Evolutionary conservation across 92 coral and sea anemone genomes (phyloP).

Genomic region (Palythoa heliodiscus): DNA sequence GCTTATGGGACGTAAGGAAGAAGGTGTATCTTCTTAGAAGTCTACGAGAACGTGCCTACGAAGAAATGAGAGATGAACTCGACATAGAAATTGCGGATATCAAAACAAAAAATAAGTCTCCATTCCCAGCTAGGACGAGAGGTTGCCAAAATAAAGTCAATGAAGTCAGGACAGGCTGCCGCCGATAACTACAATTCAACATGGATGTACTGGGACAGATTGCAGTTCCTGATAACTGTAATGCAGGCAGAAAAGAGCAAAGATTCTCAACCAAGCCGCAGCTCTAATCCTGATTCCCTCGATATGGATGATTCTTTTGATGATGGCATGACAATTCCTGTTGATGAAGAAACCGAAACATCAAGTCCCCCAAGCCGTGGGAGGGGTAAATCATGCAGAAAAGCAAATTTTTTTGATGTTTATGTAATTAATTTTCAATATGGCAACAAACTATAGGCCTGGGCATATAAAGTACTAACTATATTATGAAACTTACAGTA

Average conservation of each 20-base stretch:
- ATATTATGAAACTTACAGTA: constrained; percentile 14
- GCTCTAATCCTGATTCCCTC: constrained; percentile 44
- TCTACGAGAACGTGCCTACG: too few species aligned
- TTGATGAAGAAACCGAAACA: constrained; percentile 46
- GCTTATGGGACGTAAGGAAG: too few species aligned
- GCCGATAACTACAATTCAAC: constrained; percentile 42
- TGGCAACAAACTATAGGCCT: constrained; percentile 16
- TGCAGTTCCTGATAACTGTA: constrained; percentile 56
- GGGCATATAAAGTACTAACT: constrained; percentile 3
- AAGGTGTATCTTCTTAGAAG: too few species aligned
- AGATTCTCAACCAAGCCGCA: constrained; percentile 59
- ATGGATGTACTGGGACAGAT: constrained; percentile 60
- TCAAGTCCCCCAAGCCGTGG: constrained; percentile 41
- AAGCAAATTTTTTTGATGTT: constrained; percentile 46
- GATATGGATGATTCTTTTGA: constrained; percentile 32
- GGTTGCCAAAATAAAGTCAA: neutral
- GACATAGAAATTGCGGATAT: constrained; percentile 18
- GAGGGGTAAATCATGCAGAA: constrained; percentile 47
- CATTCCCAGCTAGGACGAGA: constrained; percentile 42
- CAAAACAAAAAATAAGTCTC: constrained; percentile 24
- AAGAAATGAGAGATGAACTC: neutral
- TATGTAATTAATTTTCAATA: constrained; percentile 25
- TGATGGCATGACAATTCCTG: constrained; percentile 37
- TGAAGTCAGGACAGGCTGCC: neutral
- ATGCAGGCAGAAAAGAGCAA: constrained; percentile 56